Evolutionary conservation across 2,113 vertebrate genomes (phyloP).

Genomic region (Catharus bicknelli): DNA sequence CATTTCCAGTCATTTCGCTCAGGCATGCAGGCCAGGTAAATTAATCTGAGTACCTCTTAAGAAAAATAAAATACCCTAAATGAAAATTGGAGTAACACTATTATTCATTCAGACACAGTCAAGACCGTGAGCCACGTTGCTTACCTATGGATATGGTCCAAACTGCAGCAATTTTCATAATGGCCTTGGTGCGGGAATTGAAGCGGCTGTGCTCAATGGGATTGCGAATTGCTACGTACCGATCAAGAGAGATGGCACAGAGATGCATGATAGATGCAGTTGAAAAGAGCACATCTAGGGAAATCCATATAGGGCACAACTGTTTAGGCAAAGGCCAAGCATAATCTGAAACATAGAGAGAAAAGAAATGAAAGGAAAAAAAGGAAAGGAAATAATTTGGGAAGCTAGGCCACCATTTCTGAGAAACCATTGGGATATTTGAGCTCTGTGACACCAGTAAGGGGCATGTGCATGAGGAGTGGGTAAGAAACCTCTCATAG

Average conservation of each 20-base stretch:
- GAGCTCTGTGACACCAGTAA: background rate
- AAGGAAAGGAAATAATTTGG: conserved; percentile 38
- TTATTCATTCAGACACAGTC: conserved; percentile 32
- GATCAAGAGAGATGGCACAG: conserved; percentile 97
- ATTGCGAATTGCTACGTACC: conserved; percentile 97
- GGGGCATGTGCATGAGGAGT: accelerated
- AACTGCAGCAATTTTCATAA: conserved; percentile 97
- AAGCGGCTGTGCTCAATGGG: conserved; percentile 99
- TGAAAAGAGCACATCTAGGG: conserved; percentile 97
- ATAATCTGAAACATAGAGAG: conserved; percentile 85
- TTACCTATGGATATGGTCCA: conserved; percentile 99
- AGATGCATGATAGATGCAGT: conserved; percentile 99
- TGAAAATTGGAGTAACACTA: conserved; percentile 22
- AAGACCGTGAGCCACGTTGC: conserved; percentile 7
- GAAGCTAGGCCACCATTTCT: background rate
- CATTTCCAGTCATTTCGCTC: background rate
- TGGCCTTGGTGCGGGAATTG: conserved; percentile 98
- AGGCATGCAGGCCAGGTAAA: conserved; percentile 16
- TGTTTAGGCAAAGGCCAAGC: conserved; percentile 92
- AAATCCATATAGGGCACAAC: conserved; percentile 98
- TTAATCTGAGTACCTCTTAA: background rate
- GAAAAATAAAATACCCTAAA: background rate
- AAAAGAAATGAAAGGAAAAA: conserved; percentile 65
- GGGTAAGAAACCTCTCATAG: background rate
- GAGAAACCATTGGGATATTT: background rate